Evolutionary conservation across 1,140 invertebrate genomes (phyloP), one percentile per base, ranked within the genome.

Genomic region (Diorhabda sublineata): DNA sequence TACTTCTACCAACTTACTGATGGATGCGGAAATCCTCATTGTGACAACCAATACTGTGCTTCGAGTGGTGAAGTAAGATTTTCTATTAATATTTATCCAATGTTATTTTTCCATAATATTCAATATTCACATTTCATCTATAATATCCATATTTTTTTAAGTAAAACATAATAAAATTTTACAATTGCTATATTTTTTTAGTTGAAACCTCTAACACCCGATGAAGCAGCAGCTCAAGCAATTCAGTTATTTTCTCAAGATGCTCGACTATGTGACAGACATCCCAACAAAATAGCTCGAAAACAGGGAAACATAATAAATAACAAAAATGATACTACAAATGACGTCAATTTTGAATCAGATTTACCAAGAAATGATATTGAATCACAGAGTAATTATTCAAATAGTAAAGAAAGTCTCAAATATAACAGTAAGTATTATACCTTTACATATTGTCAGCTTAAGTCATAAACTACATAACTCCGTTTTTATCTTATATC

Each of bases 1-100:
- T 97, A 96, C 82, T 97, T 96, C 81, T 94, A 94, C 83, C 93
- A 96, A 83, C 83, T 97, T 66, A 90, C 91, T 8, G 90, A 95
- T 81, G 95, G 95, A 69, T 97, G 95, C 84, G 94, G 94, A 5
- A 93, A 95, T 80, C 83, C 87, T 5, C 84, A 88, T 66, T 97
- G 95, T 83, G 86, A 88, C 72, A 97, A 97, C 84, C 86, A 88
- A 76, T 85, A 91, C 80, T 97, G 95, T 87, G 92, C 92, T 69
- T 97, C 94, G 42, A 95, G 92, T 83, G 91, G 91, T 77, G 87
- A 91, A 81, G 91, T 94, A 83, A 78, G 65, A 41, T 58, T 57
- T 61, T 44, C 9, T 26, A 0, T 42, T 67, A 60, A 26, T 41
- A 60, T 60, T 60, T 26, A 60, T 3, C 42, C 9, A 43, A 4